A percentile compares a stretch with the other conserved stretches of the same genome.
Evolutionary conservation across 2,888 invertebrate genomes (phyloP).

Genomic region (Sinohyriopsis cumingii): DNA sequence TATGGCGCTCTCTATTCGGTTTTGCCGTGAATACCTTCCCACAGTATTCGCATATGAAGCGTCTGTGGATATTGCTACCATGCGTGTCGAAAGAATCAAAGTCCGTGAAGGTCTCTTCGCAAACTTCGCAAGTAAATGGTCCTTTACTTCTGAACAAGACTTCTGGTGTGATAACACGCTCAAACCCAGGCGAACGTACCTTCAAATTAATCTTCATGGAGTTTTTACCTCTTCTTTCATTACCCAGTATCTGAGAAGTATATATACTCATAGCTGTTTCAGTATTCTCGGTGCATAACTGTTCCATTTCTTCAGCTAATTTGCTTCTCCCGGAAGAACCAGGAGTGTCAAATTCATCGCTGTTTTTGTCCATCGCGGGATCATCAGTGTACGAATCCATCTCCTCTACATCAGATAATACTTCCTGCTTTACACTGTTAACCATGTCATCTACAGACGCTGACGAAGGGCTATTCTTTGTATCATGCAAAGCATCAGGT

Average conservation of each 20-base stretch:
- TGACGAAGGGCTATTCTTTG: slow-evolving; percentile 2
- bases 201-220: slow-evolving; percentile 26
- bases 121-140: slow-evolving; percentile 48
- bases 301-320: no score
- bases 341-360: no score
- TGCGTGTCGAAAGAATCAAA: slow-evolving; percentile 64
- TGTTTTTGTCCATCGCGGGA: no score
- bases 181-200: slow-evolving; percentile 44
- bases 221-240: no score
- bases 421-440: slow-evolving; percentile 8
- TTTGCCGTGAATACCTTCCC: slow-evolving; percentile 68
- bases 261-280: no score
- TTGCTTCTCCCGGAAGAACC: no score
- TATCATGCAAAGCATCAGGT: neutral
- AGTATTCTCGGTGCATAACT: no score
- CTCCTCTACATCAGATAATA: slow-evolving; percentile 5
- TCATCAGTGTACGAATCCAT: no score
- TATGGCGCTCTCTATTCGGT: slow-evolving; percentile 68
- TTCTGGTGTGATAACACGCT: slow-evolving; percentile 52
- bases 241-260: no score
- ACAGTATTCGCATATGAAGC: slow-evolving; percentile 67
- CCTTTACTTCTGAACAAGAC: slow-evolving; percentile 46
- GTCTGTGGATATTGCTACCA: slow-evolving; percentile 60
- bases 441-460: neutral
- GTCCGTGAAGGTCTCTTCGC: slow-evolving; percentile 43